Evolutionary conservation across 2,888 invertebrate species (phyloP).

Genomic region (Marronus borbonicus): DNA sequence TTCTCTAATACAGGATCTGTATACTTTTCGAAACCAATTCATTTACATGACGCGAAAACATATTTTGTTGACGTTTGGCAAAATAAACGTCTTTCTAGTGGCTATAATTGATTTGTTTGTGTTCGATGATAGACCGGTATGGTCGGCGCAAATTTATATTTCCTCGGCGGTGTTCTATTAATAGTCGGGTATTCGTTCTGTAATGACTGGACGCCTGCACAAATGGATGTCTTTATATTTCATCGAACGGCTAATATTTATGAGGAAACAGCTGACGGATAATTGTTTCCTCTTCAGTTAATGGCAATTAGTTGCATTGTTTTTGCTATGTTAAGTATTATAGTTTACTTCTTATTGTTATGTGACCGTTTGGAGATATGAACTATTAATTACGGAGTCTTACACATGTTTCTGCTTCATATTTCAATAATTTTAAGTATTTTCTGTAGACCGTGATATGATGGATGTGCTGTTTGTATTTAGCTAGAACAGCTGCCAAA

Average conservation of each 20-base stretch:
- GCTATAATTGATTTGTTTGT: constrained; percentile 9
- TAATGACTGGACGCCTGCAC: neutral
- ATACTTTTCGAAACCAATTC: no score
- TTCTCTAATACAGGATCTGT: no score
- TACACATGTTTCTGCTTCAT: no score
- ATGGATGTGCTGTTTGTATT: no score
- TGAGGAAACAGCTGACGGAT: neutral
- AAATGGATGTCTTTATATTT: neutral
- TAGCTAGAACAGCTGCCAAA: no score
- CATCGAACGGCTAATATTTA: neutral
- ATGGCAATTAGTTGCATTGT: no score
- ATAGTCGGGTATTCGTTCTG: neutral
- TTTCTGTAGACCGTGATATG: no score
- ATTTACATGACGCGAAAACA: neutral
- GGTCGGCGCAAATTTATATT: constrained; percentile 4
- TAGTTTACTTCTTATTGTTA: no score
- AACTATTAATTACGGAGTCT: no score
- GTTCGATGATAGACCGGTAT: constrained; percentile 6
- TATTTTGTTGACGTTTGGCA: constrained; percentile 5
- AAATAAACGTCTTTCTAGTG: neutral
- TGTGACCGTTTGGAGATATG: no score
- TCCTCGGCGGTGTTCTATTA: neutral
- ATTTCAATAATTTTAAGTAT: no score
- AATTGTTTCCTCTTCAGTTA: neutral
- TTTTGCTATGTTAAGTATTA: no score